phyloP scores from a whole-genome alignment of 2,113 vertebrate species.

The Gnathonemus echidnorhynchus region DNA sequence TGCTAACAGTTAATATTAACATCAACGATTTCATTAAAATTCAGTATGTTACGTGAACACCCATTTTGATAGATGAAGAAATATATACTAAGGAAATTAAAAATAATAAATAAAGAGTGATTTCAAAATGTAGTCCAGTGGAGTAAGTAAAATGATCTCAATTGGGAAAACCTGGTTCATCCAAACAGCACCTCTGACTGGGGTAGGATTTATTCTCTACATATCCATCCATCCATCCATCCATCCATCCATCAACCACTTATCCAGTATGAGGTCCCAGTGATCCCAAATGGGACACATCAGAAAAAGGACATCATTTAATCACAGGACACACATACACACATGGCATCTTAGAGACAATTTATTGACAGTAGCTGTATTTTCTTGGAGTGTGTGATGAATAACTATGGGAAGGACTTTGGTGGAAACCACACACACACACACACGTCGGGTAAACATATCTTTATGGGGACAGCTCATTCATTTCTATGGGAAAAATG shows the following conservation, averaged over 20 bases:
- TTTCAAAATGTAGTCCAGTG: neutral
- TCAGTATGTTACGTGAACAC: neutral
- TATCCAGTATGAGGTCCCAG: neutral
- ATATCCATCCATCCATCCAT: neutral
- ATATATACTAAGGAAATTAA: neutral
- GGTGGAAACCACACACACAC: too few species aligned
- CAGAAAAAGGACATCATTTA: neutral
- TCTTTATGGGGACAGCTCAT: too few species aligned
- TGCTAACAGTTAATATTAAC: neutral
- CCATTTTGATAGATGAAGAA: neutral
- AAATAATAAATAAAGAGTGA: neutral
- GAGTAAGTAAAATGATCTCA: neutral
- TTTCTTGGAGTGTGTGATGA: neutral
- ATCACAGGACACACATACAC: neutral
- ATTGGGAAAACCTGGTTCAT: neutral
- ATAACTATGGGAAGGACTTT: too few species aligned
- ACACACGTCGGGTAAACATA: neutral
- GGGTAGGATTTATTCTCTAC: neutral
- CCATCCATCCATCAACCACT: neutral
- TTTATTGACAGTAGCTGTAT: neutral
- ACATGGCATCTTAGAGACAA: neutral
- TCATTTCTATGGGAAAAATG: too few species aligned
- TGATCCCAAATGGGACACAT: neutral
- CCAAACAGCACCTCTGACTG: neutral
- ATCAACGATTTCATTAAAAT: neutral